These are phyloP conservation scores for Corynorhinus townsendii DNA, from an alignment of 2,113 vertebrate species.

Conservation along the genomic window DNA sequence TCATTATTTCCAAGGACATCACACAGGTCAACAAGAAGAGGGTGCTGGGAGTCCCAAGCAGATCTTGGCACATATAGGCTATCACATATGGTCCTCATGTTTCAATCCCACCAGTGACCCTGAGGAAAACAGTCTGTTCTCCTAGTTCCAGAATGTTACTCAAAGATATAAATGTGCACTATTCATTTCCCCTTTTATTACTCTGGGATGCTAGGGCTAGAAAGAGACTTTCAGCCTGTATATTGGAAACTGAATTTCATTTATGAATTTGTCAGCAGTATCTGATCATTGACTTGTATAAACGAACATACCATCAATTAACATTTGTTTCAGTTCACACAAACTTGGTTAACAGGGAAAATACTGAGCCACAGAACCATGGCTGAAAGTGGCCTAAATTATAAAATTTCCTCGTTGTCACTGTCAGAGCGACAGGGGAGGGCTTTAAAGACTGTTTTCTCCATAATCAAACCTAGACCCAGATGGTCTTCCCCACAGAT, in stretches of 20 bases:
- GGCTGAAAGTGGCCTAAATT: not conserved
- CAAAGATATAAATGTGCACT: not conserved
- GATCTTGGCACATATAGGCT: not conserved
- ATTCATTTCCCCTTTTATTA: not conserved
- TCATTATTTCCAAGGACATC: not conserved
- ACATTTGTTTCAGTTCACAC: constrained; percentile 10
- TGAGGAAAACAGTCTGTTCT: not conserved
- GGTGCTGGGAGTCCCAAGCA: not conserved
- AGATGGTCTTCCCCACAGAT: not conserved
- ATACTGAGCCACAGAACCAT: not conserved
- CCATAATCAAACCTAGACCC: not conserved
- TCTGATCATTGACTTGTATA: constrained; percentile 6
- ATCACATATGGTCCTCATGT: rapidly evolving
- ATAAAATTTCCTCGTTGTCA: not conserved
- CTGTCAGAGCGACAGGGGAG: not conserved
- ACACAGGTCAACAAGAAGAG: not conserved
- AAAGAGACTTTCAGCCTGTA: not conserved
- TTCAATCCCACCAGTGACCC: not conserved
- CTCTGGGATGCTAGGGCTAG: not conserved
- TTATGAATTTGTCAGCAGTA: not conserved
- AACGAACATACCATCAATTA: not conserved
- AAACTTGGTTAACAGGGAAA: not conserved
- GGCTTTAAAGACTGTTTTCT: not conserved
- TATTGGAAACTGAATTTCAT: constrained; percentile 4
- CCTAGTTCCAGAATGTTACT: not conserved